phyloP scores from a whole-genome alignment of 2,888 invertebrate species.

The Euproctis similis region DNA sequence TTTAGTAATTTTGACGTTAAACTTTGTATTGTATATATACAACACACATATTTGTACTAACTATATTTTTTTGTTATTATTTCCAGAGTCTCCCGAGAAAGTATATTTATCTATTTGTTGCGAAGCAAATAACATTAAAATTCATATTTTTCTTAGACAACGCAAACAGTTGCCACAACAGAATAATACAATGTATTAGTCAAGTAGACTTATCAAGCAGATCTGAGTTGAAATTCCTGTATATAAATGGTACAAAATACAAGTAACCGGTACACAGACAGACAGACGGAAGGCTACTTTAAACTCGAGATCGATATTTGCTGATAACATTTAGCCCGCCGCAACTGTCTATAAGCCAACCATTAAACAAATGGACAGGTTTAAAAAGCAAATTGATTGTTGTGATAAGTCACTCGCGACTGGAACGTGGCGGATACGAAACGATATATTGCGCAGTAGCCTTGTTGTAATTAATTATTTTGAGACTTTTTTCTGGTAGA shows the following conservation, averaged over 20 bases:
- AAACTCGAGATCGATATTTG: conserved; percentile 62
- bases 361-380: conserved; percentile 70
- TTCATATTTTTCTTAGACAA: too few relatives aligned
- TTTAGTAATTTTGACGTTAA: too few relatives aligned
- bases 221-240: conserved; percentile 43
- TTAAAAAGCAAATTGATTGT: conserved; percentile 59
- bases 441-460: neutral
- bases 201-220: conserved; percentile 29
- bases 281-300: conserved; percentile 49
- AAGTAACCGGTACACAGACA: conserved; percentile 14
- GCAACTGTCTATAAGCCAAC: conserved; percentile 49
- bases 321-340: conserved; percentile 66
- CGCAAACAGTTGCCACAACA: conserved; percentile 3
- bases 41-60: too few relatives aligned
- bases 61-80: too few relatives aligned
- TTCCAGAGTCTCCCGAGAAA: too few relatives aligned
- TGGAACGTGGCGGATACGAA: conserved; percentile 18
- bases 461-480: too few relatives aligned
- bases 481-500: too few relatives aligned
- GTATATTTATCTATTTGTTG: too few relatives aligned
- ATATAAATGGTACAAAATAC: conserved; percentile 27
- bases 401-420: conserved; percentile 60
- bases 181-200: conserved; percentile 33
- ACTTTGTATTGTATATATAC: too few relatives aligned
- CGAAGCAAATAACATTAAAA: too few relatives aligned